These are phyloP conservation scores for Arizona elegans DNA, from an alignment of 2,113 vertebrate genomes.

Conservation along the genomic window DNA sequence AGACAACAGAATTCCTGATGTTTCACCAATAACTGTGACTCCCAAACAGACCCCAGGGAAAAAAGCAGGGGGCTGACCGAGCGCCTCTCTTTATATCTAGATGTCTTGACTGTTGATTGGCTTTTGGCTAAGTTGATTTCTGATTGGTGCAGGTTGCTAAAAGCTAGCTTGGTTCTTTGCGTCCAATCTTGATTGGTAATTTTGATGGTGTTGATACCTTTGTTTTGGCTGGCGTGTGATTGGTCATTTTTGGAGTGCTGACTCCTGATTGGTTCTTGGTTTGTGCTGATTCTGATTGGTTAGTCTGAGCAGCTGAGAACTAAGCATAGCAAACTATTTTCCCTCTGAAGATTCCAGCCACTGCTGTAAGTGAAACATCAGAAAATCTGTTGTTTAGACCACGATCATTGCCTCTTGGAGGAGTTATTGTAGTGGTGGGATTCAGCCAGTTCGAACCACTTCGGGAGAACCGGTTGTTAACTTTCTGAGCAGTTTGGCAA, in stretches of 20 bases:
- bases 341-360: background rate
- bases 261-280: background rate
- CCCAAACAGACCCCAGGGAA: background rate
- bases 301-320: background rate
- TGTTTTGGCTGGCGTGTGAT: background rate
- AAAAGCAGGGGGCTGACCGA: background rate
- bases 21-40: background rate
- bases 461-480: no score
- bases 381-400: background rate
- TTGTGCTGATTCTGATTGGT: background rate
- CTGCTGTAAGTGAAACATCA: background rate
- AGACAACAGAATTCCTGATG: background rate
- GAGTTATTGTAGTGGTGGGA: background rate
- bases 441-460: no score
- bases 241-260: background rate
- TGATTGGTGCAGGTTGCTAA: background rate
- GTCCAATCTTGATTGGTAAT: background rate
- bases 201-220: background rate
- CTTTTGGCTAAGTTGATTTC: background rate
- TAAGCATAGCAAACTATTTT: background rate
- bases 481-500: no score
- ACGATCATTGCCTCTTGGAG: background rate
- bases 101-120: background rate
- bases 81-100: background rate
- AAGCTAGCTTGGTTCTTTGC: background rate